phyloP scores from a whole-genome alignment of 2,113 vertebrate genomes.

The Pundamilia nyererei region DNA sequence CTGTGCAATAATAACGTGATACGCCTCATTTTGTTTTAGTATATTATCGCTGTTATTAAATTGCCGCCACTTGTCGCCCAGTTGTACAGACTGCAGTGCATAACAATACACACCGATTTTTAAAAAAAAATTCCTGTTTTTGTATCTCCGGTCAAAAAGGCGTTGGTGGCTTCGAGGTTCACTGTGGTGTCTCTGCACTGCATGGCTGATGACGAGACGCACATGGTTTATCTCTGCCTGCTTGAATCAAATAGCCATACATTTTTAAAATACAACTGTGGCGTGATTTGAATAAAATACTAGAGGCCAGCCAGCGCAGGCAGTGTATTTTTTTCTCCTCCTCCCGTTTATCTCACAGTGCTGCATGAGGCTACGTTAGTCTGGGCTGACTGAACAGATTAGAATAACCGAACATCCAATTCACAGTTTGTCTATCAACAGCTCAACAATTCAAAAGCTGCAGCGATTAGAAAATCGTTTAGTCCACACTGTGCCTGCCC shows the following conservation, averaged over 20 bases:
- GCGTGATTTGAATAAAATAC: neutral
- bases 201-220: constrained; percentile 15
- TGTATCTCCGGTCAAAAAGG: constrained; percentile 38
- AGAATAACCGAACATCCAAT: neutral
- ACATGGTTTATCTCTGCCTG: constrained; percentile 40
- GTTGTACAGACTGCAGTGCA: neutral
- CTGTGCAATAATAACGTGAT: neutral
- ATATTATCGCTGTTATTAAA: neutral
- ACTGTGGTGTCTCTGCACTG: constrained; percentile 34
- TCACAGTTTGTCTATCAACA: neutral
- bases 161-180: constrained; percentile 52
- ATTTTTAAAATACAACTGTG: neutral
- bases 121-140: neutral
- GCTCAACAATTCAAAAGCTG: neutral
- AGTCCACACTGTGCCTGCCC: neutral
- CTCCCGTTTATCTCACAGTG: neutral
- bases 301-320: neutral
- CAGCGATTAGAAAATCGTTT: neutral
- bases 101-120: neutral
- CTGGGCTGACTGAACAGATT: neutral
- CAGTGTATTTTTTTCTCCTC: neutral
- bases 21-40: neutral
- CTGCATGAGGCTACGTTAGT: neutral
- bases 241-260: neutral
- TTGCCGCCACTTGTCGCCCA: fast-evolving